These are phyloP conservation scores for Pardalotus punctatus DNA, from an alignment of 2,113 vertebrate genomes.

Conservation along the genomic window DNA sequence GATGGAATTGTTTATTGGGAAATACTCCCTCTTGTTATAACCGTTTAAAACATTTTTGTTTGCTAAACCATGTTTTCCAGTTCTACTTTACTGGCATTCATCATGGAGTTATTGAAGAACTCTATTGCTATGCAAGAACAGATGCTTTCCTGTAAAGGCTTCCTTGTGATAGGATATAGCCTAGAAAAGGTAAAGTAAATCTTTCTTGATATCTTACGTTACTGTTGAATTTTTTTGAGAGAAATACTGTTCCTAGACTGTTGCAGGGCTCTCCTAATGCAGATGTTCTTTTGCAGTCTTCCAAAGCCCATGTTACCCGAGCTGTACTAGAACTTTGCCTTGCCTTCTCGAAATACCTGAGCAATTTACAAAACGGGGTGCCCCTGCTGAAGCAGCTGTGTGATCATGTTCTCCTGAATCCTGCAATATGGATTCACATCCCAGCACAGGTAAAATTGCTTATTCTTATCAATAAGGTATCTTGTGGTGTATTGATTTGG, in stretches of 20 bases:
- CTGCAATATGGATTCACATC: constrained; percentile 96
- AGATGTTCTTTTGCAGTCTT: constrained; percentile 80
- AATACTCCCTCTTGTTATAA: neutral
- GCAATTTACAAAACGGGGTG: constrained; percentile 90
- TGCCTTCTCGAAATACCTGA: constrained; percentile 94
- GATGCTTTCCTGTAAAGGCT: constrained; percentile 96
- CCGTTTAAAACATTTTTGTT: neutral
- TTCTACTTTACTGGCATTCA: constrained; percentile 92
- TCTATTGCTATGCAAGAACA: constrained; percentile 99
- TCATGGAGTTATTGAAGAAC: constrained; percentile 97
- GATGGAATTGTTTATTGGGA: neutral
- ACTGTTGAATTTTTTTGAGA: neutral
- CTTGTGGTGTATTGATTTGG: neutral
- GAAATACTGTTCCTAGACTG: neutral
- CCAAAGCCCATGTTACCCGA: constrained; percentile 91
- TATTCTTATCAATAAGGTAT: neutral
- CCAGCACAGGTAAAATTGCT: constrained; percentile 85
- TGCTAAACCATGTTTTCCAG: constrained; percentile 67
- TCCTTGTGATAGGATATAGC: constrained; percentile 94
- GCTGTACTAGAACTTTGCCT: constrained; percentile 91
- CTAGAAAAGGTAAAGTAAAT: constrained; percentile 90
- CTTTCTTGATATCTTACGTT: neutral
- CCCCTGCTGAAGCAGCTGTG: constrained; percentile 95
- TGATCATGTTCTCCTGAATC: constrained; percentile 96
- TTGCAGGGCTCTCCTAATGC: neutral